Percentiles rank a stretch among this genome's conserved stretches.
phyloP scores from a whole-genome alignment of 2,113 vertebrate genomes.

The Heterotilapia buettikoferi region DNA sequence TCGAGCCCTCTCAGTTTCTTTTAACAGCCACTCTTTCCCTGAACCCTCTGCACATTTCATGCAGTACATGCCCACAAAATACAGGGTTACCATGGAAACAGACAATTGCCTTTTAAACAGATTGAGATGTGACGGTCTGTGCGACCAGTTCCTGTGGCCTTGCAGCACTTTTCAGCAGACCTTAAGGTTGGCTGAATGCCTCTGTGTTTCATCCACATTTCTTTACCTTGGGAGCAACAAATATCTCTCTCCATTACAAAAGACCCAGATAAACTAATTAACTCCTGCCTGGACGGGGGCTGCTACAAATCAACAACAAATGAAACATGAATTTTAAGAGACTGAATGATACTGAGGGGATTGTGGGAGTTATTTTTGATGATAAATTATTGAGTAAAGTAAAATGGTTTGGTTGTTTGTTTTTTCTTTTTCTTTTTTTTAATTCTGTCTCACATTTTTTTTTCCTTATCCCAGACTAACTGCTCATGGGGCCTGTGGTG shows the following conservation, averaged over 20 bases:
- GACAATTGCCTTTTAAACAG: constrained; percentile 56
- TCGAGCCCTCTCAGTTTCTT: constrained; percentile 16
- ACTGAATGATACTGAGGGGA: neutral
- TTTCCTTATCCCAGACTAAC: neutral
- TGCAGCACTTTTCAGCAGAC: constrained; percentile 28
- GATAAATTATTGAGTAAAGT: neutral
- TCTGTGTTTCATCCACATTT: neutral
- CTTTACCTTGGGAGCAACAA: neutral
- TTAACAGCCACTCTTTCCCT: constrained; percentile 6
- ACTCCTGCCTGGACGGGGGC: neutral
- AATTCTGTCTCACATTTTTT: neutral
- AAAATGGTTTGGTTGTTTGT: neutral
- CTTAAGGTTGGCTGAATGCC: constrained; percentile 9
- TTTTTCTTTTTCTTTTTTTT: neutral
- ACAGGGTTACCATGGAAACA: constrained; percentile 69
- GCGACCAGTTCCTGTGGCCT: constrained; percentile 36
- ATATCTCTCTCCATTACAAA: neutral
- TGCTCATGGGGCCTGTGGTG: neutral
- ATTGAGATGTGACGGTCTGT: constrained; percentile 25
- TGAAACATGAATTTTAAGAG: neutral
- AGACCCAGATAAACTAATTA: neutral
- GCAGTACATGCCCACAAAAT: constrained; percentile 36
- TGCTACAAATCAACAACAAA: neutral
- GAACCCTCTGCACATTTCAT: constrained; percentile 19
- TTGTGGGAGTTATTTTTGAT: neutral